Base-by-base conservation (phyloP, 2,888 invertebrate species). In the Bruchidius siliquastri region DNA sequence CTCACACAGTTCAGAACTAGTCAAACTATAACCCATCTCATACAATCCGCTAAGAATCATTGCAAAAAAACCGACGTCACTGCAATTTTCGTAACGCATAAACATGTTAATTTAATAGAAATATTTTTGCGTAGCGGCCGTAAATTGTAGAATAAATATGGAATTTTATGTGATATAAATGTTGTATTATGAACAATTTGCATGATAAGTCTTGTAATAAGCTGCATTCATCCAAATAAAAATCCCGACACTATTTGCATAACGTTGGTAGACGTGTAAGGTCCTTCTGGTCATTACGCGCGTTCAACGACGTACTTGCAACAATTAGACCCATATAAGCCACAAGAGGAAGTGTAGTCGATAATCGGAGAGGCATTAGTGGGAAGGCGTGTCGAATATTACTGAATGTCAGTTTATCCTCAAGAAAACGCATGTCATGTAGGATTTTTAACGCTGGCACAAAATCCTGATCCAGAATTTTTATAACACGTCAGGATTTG, bases 151-250 rank as follows among this genome's bases (percentile, higher is more conserved):
- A 73, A 74, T 76, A 76, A 76, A 76, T 76, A 74, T 70, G 21
- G 72, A 30, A 76, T 21, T 76, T 76, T 75, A 76, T 72, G 75
- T 70, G 22, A 73, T 73, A 75, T 76, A 76, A 76, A 76, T 73
- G 75, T 76, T 73, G 73, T 72, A 75, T 75, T 72, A 74, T 67
- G 71, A 22, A 71, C 75, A 72, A 74, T 76, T 76, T 75, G 74
- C 76, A 76, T 76, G 75, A 74, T 76, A 73, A 74, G 74, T 75
- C 73, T 74, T 49, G 72, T 72, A 73, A 71, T 68, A 72, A 49
- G 49, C 71, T 68, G 71, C 71, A 68, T 71, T 71, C 21, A 66
- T 71, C 22, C 30, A 69, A 22, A 69, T 26, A 69, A 69, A 18
- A 26, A n/a, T 69, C 67, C 10, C 6, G 21, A n/a, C 10, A n/a